These are phyloP conservation scores for Coptodon rendalli DNA, from an alignment of 2,113 vertebrate species.

Conservation along the genomic window DNA sequence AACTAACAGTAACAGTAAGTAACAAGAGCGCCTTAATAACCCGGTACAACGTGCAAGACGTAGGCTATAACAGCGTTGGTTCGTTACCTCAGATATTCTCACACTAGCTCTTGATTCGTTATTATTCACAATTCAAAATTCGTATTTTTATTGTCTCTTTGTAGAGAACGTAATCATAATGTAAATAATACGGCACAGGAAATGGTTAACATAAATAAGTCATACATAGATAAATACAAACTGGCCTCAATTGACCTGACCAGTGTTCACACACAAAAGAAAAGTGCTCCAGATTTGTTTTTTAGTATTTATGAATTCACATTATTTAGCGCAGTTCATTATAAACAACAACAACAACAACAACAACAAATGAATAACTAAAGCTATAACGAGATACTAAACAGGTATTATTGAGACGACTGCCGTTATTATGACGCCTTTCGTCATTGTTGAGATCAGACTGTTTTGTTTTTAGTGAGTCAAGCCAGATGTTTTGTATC, in stretches of 20 bases:
- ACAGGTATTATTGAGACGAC: background rate
- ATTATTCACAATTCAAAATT: background rate
- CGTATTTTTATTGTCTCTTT: background rate
- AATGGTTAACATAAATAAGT: background rate
- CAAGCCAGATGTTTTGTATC: background rate
- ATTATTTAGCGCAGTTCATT: background rate
- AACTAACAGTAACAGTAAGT: background rate
- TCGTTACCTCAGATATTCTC: background rate
- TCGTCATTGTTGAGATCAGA: background rate
- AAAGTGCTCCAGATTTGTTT: background rate
- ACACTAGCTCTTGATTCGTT: background rate
- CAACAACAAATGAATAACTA: background rate
- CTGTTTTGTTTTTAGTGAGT: background rate
- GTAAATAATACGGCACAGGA: background rate
- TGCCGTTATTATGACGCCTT: background rate
- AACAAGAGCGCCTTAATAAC: background rate
- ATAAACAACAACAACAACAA: background rate
- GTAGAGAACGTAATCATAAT: background rate
- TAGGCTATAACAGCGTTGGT: background rate
- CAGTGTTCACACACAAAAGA: background rate
- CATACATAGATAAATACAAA: background rate
- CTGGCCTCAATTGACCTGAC: background rate
- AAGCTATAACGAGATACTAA: background rate
- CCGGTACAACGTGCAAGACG: background rate
- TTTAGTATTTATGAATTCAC: background rate